Percentiles rank a stretch among this genome's conserved stretches.
Conservation (phyloP, 2,888 invertebrate species). For the Melikaiella ostensackeni region DNA sequence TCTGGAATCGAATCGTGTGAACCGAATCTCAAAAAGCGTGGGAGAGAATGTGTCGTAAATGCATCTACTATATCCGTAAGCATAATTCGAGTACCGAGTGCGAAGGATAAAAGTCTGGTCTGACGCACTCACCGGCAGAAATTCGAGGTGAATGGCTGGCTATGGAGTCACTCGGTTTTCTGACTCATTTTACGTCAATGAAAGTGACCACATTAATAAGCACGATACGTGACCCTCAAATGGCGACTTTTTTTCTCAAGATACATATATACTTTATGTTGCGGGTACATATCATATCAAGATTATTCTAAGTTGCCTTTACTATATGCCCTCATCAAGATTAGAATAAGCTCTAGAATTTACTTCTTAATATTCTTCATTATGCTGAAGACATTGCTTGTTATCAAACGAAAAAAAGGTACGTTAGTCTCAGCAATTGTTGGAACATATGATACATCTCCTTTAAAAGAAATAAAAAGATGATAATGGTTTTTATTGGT, state of each 20-base stretch:
- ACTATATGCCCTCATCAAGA: slow-evolving; percentile 2
- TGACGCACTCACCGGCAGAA: slow-evolving; percentile 66
- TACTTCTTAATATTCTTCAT: neutral
- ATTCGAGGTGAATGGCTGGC: slow-evolving; percentile 64
- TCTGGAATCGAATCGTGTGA: slow-evolving; percentile 34
- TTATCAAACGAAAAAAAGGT: neutral
- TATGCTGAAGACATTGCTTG: neutral
- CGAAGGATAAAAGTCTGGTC: slow-evolving; percentile 52
- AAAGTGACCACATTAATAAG: slow-evolving; percentile 58
- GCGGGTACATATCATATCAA: neutral
- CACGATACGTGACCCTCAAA: slow-evolving; percentile 49
- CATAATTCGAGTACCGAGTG: slow-evolving; percentile 49
- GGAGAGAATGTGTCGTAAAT: slow-evolving; percentile 40
- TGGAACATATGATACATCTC: neutral
- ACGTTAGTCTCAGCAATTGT: neutral
- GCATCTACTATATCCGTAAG: slow-evolving; percentile 39
- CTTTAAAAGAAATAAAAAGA: neutral
- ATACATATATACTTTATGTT: neutral
- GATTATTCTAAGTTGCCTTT: neutral
- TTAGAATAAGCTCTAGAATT: neutral
- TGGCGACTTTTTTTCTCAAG: slow-evolving; percentile 39
- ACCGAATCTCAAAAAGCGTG: slow-evolving; percentile 30
- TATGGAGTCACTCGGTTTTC: slow-evolving; percentile 54
- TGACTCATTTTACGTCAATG: slow-evolving; percentile 68
- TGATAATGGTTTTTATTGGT: neutral